Base-by-base conservation (phyloP, 2,888 invertebrate genomes). In the Lamproptera curius region DNA sequence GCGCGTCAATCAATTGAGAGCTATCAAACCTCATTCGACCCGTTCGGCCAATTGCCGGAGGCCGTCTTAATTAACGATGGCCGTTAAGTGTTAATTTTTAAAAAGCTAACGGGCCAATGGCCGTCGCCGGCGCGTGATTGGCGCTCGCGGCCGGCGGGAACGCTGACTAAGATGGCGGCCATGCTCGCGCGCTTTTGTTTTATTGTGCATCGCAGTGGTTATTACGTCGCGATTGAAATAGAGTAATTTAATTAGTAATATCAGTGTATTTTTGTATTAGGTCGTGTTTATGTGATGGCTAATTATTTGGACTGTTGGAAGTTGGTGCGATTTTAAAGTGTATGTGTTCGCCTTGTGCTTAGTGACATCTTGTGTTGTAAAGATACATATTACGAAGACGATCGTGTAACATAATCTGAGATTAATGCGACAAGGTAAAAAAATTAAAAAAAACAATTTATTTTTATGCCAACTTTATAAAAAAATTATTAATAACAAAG, bases 61-160 rank as follows among this genome's bases (percentile, higher is more conserved):
- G 31, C 13, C 26, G 28, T 20, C 16, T 23, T 43, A 48, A 43
- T 48, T 54, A 56, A 56, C 56, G 59, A 64, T 59, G 69, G 67
- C 63, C 63, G 62, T 71, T 62, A 71, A 74, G 33, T 38, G 42
- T 33, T 47, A 42, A 47, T 42, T 72, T 74, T 69, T 54, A 61
- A 65, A 69, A 59, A 60, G 54, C 51, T 61, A 61, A 57, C 56
- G 54, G 42, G 38, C 43, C 38, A 48, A 43, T 48, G 34, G 43
- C 39, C 8, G 34, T n/a, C 42, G 38, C 23, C 17, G 58, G 43
- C 58, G 57, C 59, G 61, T 61, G 65, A 77, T 56, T 57, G 52
- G 61, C 62, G 53, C 58, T 59, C 51, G 63, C 81, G 84, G 83
- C 76, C 56, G 58, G 51, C 42, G 48, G 55, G 53, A 58, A 55